Base-by-base conservation (phyloP, 2,888 invertebrate genomes). In the Pristionchus arcanus region DNA sequence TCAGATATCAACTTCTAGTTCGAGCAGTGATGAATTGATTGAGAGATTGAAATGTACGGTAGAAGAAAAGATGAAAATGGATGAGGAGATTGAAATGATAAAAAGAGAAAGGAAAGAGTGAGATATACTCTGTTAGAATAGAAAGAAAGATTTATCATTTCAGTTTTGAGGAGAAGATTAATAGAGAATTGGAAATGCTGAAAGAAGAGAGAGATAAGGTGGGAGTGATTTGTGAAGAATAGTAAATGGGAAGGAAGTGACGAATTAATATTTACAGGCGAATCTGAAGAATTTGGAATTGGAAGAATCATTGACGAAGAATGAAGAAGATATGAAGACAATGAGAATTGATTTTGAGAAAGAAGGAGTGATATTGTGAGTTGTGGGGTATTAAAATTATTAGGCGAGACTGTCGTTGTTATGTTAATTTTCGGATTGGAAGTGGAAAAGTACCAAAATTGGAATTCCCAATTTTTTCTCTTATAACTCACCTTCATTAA, bases 11-110 rank as follows among this genome's bases (percentile, higher is more conserved):
- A 59, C 55, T 21, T 19, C 55, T 7, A 84, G 55, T 84, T 84
- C 84, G 16, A 42, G 53, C 28, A 84, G 55, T 55, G 55, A 59
- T 16, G 84, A 84, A 84, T 77, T 77, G 84, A n/a, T 31, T 37
- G 84, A 84, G 84, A 84, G n/a, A 84, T 28, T 84, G 55, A 53
- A 84, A 55, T 5, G 28, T 19, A 31, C 42, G 16, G 55, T 31
- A n/a, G 84, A 59, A 55, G 84, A 55, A 21, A 84, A 55, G 34
- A 59, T 19, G 25, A 31, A 55, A 84, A 13, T 84, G 53, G 55
- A 84, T 28, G 31, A 55, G 84, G 31, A 84, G 55, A 84, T 28
- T 15, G 55, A 55, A 31, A 84, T 16, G 15, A 55, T 19, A 31
- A 34, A 55, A 9, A 55, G 28, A 19, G 84, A 84, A 16, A 59